phyloP scores from a whole-genome alignment of 2,797 vertebrate species.

The Orientallactaga sibirica region DNA sequence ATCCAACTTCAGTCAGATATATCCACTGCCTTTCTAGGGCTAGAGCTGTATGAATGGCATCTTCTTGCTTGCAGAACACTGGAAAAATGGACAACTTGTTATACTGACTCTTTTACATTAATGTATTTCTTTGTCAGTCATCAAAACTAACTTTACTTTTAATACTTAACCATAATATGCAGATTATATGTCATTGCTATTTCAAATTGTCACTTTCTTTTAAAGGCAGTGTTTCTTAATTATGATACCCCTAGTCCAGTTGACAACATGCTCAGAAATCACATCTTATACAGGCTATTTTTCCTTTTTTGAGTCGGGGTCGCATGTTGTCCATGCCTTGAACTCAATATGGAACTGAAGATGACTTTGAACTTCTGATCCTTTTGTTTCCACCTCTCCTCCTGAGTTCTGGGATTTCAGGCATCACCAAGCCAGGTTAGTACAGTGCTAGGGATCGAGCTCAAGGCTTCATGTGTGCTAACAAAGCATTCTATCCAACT shows the following conservation, averaged over 20 bases:
- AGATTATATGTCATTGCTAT: conserved; percentile 34
- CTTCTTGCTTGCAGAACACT: neutral
- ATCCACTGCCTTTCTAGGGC: neutral
- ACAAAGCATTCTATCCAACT: neutral
- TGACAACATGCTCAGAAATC: neutral
- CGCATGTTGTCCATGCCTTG: neutral
- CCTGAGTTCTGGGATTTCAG: neutral
- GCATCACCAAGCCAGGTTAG: neutral
- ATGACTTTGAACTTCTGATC: neutral
- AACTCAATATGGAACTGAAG: neutral
- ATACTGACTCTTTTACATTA: neutral
- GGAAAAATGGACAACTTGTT: conserved; percentile 48
- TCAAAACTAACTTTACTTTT: conserved; percentile 44
- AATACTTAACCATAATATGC: conserved; percentile 8
- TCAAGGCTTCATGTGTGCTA: neutral
- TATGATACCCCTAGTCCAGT: neutral
- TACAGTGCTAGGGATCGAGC: neutral
- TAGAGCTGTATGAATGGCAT: neutral
- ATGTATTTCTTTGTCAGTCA: conserved; percentile 21
- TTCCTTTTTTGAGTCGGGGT: neutral
- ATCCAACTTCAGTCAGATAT: conserved; percentile 2
- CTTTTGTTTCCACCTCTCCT: neutral
- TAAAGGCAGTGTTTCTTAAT: conserved; percentile 25
- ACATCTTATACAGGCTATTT: neutral
- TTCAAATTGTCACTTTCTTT: conserved; percentile 4